These are phyloP conservation scores for Spea hammondii DNA, from an alignment of 2,797 vertebrate species.

Conservation along the genomic window DNA sequence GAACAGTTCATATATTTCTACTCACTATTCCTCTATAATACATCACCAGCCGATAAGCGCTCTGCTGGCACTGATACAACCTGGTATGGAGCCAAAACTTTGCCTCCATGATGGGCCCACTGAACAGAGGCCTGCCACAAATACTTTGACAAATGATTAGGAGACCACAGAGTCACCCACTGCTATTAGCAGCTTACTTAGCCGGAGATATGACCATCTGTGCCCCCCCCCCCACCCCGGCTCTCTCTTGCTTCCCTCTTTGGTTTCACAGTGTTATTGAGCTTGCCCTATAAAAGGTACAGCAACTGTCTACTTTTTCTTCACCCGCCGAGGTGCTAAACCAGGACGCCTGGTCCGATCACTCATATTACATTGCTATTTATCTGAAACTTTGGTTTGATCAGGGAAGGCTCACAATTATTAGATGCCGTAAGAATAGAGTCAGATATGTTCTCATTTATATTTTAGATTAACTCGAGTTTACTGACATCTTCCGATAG, in stretches of 20 bases:
- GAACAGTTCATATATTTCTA: slow-evolving; percentile 31
- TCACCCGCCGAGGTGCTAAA: too few species aligned
- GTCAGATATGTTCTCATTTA: too few species aligned
- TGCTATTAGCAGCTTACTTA: slow-evolving; percentile 24
- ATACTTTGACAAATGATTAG: background rate
- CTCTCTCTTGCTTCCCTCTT: background rate
- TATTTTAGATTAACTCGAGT: too few species aligned
- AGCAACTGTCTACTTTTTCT: too few species aligned
- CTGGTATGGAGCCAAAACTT: slow-evolving; percentile 1
- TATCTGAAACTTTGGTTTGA: too few species aligned
- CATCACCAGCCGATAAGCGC: background rate
- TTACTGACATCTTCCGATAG: too few species aligned
- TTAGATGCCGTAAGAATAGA: too few species aligned
- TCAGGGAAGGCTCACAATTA: too few species aligned
- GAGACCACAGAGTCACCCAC: background rate
- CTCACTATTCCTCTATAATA: slow-evolving; percentile 17
- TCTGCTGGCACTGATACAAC: background rate
- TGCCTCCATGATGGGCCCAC: background rate
- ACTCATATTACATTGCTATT: too few species aligned
- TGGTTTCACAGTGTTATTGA: slow-evolving; percentile 1
- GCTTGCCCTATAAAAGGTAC: background rate
- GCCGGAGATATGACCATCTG: background rate
- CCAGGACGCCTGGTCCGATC: too few species aligned
- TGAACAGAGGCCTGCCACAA: background rate
- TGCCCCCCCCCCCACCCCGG: background rate